Percentiles rank a stretch among this genome's conserved stretches.
phyloP scores from a whole-genome alignment of 2,113 vertebrate species.

The Strigops habroptila region DNA sequence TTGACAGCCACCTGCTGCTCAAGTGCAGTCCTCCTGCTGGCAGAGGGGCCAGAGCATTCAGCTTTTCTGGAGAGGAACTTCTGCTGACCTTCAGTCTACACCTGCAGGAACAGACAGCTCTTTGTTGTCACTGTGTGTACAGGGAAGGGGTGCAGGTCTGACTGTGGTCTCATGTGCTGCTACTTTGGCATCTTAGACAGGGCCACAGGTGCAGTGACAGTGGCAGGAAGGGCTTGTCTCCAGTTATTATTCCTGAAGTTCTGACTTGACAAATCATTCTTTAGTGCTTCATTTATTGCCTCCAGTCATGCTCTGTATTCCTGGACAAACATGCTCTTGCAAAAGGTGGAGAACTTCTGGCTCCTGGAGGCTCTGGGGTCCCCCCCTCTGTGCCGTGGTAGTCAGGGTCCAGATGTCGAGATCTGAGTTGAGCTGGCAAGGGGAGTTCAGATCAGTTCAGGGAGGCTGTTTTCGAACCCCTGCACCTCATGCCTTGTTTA shows the following conservation, averaged over 20 bases:
- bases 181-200: background rate
- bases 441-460: background rate
- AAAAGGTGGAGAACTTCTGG: no score
- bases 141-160: background rate
- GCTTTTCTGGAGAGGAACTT: background rate
- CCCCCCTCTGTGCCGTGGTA: rapidly evolving
- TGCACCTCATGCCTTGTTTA: background rate
- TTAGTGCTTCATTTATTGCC: background rate
- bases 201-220: background rate
- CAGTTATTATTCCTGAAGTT: background rate
- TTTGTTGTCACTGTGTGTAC: background rate
- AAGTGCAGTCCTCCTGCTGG: background rate
- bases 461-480: background rate
- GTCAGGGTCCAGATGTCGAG: background rate
- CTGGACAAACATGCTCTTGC: background rate
- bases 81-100: background rate
- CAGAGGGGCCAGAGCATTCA: background rate
- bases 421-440: background rate
- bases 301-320: background rate
- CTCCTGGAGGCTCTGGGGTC: background rate
- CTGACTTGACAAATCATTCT: background rate
- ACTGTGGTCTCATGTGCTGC: background rate
- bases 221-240: background rate
- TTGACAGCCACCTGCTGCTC: slow-evolving; percentile 24
- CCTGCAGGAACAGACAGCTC: background rate